Evolutionary conservation across 2,113 vertebrate species (phyloP), one percentile per base, ranked within the genome.

Genomic region (Regulus satrapa): DNA sequence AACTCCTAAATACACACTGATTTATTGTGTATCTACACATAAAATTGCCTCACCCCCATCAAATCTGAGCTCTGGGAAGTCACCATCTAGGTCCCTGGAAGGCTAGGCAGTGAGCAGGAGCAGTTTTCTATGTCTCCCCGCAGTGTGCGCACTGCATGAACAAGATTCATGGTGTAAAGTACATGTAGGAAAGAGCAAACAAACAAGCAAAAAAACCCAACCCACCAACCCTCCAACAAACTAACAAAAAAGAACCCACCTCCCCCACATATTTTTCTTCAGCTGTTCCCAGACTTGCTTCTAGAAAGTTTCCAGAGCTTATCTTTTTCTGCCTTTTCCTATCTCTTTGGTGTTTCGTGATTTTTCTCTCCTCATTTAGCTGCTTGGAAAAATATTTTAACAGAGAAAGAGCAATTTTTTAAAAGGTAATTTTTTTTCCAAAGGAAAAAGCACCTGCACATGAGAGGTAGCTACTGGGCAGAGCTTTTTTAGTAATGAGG

Each of bases 171-270:
- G 49, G 28, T 43, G 18, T 7, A 86, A 86, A 76, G 3, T 8
- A 38, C 28, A 41, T 15, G 8, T 12, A 69, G 28, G 4, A 46
- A 59, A 38, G 34, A 59, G 13, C 2, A 54, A 62, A 32, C 12
- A 38, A 71, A 1, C 3, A 54, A 80, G 18, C 5, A 12, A 46
- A 7, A 46, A 41, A 32, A 3, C 4, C 43, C 2, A 18, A 54
- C 4, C 6, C 32, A 38, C 2, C 1, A n/a, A n/a, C n/a, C 4
- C 18, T 17, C 23, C 16, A 19, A 15, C 3, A 40, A 83, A 3
- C 12, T 24, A 74, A 28, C 3, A 31, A 26, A 18, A 54, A 56
- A 24, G 8, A 74, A 6, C 12, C 5, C 24, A 7, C 14, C 2
- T 4, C 17, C 6, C 10, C 1, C 3, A 23, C 0, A 4, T 1